phyloP scores from a whole-genome alignment of 1,140 invertebrate species.

The Trichonephila clavata region DNA sequence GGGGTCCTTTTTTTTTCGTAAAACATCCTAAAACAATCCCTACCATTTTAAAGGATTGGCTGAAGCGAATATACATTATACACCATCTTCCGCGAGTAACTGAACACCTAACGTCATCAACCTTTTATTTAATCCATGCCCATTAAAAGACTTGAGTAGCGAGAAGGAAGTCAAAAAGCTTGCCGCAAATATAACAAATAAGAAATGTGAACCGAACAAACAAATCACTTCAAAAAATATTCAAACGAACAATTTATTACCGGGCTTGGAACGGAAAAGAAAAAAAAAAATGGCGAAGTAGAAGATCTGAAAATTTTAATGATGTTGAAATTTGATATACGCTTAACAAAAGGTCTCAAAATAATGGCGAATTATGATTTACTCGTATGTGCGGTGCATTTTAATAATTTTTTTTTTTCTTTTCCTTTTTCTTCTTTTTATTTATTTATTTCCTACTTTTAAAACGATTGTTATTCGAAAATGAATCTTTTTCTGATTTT shows the following conservation, averaged over 20 bases:
- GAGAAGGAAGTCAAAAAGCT: constrained; percentile 69
- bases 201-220: constrained; percentile 58
- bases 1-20: not conserved
- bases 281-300: not conserved
- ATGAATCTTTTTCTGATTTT: constrained; percentile 29
- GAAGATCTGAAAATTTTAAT: constrained; percentile 69
- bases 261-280: not conserved
- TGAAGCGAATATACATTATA: constrained; percentile 62
- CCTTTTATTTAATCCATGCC: constrained; percentile 73
- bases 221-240: constrained; percentile 57
- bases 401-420: not conserved
- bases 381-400: not conserved
- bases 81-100: constrained; percentile 58
- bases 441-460: not conserved
- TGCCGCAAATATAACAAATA: constrained; percentile 67
- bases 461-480: constrained; percentile 55
- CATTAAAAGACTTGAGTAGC: constrained; percentile 60
- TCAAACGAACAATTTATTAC: constrained; percentile 33
- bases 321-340: constrained; percentile 68
- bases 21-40: constrained; percentile 62
- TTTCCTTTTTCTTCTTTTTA: not conserved
- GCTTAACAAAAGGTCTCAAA: constrained; percentile 65
- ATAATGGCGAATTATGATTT: constrained; percentile 69
- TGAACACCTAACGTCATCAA: constrained; percentile 72
- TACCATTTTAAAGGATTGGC: constrained; percentile 64